Percentiles rank a stretch among this genome's conserved stretches.
Evolutionary conservation across 92 coral and sea anemone species (phyloP).

Genomic region (Hydrozoanthus gracilis): DNA sequence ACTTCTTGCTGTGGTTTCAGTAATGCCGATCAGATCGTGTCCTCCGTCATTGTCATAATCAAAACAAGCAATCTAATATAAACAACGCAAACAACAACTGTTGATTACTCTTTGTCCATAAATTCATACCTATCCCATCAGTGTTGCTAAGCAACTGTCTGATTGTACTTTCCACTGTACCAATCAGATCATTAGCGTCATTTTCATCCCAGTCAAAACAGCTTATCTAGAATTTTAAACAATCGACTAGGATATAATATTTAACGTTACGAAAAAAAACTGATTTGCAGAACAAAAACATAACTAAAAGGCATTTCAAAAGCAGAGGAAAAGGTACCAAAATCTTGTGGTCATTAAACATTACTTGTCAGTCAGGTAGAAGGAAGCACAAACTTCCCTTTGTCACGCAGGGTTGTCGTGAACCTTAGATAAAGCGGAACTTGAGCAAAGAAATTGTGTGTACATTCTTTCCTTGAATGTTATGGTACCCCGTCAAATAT

Average conservation of each 20-base stretch:
- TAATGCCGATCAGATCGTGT: constrained; percentile 82
- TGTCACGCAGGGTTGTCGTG: too few species aligned
- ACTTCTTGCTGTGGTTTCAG: constrained; percentile 60
- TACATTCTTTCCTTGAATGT: too few species aligned
- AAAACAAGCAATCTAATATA: constrained; percentile 78
- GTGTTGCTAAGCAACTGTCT: constrained; percentile 78
- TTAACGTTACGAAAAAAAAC: too few species aligned
- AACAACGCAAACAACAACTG: constrained; percentile 36
- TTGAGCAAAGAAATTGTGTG: too few species aligned
- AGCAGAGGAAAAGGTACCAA: too few species aligned
- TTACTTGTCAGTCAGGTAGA: too few species aligned
- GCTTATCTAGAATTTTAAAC: constrained; percentile 65
- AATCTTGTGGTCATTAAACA: too few species aligned
- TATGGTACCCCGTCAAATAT: too few species aligned
- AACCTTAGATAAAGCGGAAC: too few species aligned
- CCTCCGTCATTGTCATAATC: constrained; percentile 90
- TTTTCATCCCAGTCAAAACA: constrained; percentile 92
- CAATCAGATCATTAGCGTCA: constrained; percentile 95
- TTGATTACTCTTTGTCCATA: background rate
- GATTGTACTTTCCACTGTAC: constrained; percentile 73
- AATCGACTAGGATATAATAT: background rate
- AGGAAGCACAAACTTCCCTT: too few species aligned
- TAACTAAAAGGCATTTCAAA: too few species aligned
- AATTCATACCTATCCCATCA: constrained; percentile 76
- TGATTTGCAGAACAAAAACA: too few species aligned